These are phyloP conservation scores for Pelobates fuscus DNA, from an alignment of 2,113 vertebrate genomes.

Conservation along the genomic window DNA sequence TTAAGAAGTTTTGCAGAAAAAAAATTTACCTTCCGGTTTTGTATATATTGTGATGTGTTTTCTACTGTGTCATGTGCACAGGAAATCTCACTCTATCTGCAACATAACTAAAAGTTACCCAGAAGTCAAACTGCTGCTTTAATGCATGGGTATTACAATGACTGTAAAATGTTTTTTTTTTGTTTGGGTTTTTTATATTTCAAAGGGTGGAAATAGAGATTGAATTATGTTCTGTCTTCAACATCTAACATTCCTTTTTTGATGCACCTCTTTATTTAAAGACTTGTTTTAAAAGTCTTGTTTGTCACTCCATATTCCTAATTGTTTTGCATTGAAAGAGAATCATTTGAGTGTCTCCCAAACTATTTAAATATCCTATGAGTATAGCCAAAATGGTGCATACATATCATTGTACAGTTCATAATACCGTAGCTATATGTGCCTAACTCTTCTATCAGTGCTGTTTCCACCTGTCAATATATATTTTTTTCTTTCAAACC, in stretches of 20 bases:
- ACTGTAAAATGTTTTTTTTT: slow-evolving; percentile 81
- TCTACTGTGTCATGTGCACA: not conserved
- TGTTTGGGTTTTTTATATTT: too few relatives aligned
- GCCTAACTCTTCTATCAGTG: slow-evolving; percentile 91
- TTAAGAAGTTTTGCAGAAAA: not conserved
- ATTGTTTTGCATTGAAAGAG: slow-evolving; percentile 69
- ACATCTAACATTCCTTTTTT: slow-evolving; percentile 84
- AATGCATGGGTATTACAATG: slow-evolving; percentile 89
- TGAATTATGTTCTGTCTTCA: slow-evolving; percentile 63
- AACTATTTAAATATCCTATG: slow-evolving; percentile 73
- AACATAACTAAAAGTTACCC: not conserved
- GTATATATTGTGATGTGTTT: not conserved
- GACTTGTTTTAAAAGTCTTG: slow-evolving; percentile 99
- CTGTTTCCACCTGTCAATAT: slow-evolving; percentile 75
- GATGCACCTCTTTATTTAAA: slow-evolving; percentile 76
- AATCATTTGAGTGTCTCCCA: slow-evolving; percentile 63
- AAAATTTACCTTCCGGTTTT: not conserved
- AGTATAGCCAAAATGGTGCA: slow-evolving; percentile 81
- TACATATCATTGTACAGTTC: slow-evolving; percentile 94
- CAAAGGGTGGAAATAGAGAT: slow-evolving; percentile 79
- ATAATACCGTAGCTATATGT: slow-evolving; percentile 94
- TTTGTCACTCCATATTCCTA: slow-evolving; percentile 70
- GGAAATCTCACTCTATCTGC: not conserved
- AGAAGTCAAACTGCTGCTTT: slow-evolving; percentile 56
- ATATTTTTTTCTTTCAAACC: slow-evolving; percentile 62